phyloP scores from a whole-genome alignment of 1,140 invertebrate genomes.

The Camponotus vicinus region DNA sequence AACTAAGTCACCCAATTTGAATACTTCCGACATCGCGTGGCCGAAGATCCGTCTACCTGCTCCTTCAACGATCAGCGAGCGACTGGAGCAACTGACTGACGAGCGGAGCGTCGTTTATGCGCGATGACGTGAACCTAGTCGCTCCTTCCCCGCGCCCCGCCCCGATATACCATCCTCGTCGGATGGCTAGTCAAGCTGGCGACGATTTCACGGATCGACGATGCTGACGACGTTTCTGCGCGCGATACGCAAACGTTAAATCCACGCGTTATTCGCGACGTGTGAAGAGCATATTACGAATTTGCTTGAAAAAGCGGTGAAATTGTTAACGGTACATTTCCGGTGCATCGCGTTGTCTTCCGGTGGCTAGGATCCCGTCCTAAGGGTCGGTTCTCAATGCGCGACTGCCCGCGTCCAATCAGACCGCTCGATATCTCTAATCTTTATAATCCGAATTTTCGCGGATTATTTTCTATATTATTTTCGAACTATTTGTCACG shows the following conservation, averaged over 20 bases:
- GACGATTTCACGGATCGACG: not conserved
- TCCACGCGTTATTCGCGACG: not conserved
- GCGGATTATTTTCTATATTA: no score
- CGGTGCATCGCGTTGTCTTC: slow-evolving; percentile 23
- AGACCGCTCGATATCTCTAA: not conserved
- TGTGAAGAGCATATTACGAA: not conserved
- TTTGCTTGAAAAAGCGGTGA: not conserved
- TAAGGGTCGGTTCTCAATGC: slow-evolving; percentile 45
- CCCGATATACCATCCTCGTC: no score
- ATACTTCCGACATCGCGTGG: slow-evolving; percentile 87
- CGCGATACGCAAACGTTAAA: not conserved
- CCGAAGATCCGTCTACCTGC: slow-evolving; percentile 24
- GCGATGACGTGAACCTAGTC: slow-evolving; percentile 76
- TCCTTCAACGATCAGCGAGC: slow-evolving; percentile 81
- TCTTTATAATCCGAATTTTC: not conserved
- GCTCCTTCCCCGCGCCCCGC: slow-evolving; percentile 36
- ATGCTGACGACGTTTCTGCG: no score
- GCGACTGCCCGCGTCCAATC: slow-evolving; percentile 17
- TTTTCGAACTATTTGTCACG: no score
- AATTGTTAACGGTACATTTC: slow-evolving; percentile 18
- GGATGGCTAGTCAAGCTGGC: slow-evolving; percentile 52
- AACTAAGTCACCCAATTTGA: slow-evolving; percentile 91
- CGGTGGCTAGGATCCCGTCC: slow-evolving; percentile 63
- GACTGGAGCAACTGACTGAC: slow-evolving; percentile 84
- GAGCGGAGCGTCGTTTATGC: slow-evolving; percentile 80